Percentiles rank a stretch among this genome's conserved stretches.
Conservation (phyloP, 2,888 invertebrate species). For the Drosophila quinaria region DNA sequence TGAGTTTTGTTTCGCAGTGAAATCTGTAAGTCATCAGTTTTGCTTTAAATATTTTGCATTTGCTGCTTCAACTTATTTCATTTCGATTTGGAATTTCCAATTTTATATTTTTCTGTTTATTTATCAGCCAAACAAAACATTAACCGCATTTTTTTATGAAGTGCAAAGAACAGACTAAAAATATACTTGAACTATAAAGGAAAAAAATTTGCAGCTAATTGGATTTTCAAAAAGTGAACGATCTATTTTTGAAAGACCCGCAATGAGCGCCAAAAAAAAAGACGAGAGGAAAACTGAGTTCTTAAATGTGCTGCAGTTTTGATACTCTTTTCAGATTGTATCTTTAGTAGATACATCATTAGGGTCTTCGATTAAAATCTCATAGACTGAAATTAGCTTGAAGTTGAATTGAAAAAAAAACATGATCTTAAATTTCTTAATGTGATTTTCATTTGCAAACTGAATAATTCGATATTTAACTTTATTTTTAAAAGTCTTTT, state of each 20-base stretch:
- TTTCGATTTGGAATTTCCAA: slow-evolving; percentile 36
- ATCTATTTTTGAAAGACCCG: slow-evolving; percentile 15
- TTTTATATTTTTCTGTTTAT: slow-evolving; percentile 37
- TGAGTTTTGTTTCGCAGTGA: slow-evolving; percentile 21
- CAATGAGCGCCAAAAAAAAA: slow-evolving; percentile 17
- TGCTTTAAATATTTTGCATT: slow-evolving; percentile 17
- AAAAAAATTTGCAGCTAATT: slow-evolving; percentile 62
- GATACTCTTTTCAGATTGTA: not conserved
- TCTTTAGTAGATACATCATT: not conserved
- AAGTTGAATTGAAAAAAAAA: not conserved
- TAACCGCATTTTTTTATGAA: slow-evolving; percentile 55
- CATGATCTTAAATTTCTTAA: not conserved
- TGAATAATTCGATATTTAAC: not conserved
- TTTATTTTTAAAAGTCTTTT: not conserved
- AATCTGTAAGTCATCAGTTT: slow-evolving; percentile 6
- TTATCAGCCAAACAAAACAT: slow-evolving; percentile 53
- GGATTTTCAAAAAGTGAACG: slow-evolving; percentile 50
- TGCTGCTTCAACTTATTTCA: slow-evolving; percentile 14
- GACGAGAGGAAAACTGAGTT: not conserved
- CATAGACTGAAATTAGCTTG: not conserved
- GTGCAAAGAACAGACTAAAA: slow-evolving; percentile 46
- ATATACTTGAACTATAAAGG: slow-evolving; percentile 35
- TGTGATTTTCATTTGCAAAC: too few species aligned
- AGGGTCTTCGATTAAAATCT: not conserved
- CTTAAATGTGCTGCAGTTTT: not conserved